Evolutionary conservation across 2,888 invertebrate genomes (phyloP).

Genomic region (Drosophila infuscata): DNA sequence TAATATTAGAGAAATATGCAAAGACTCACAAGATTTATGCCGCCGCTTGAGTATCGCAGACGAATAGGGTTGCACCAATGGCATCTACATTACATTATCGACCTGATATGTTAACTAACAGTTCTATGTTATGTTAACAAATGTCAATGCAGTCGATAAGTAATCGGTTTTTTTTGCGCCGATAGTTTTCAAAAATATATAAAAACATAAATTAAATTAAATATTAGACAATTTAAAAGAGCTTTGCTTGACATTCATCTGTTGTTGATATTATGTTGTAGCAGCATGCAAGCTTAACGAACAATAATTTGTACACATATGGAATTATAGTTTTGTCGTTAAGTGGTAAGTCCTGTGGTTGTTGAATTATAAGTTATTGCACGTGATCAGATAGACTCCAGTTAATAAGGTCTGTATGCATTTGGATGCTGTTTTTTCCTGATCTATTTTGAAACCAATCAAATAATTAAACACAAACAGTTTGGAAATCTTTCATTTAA

Average conservation of each 20-base stretch:
- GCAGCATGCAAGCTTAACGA: background rate
- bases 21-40: conserved; percentile 23
- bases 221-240: background rate
- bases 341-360: background rate
- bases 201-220: background rate
- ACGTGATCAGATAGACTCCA: background rate
- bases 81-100: conserved; percentile 14
- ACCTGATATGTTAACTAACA: conserved; percentile 16
- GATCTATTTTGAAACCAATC: background rate
- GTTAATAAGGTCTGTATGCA: background rate
- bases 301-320: background rate
- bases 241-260: background rate
- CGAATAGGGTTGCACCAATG: conserved; percentile 10
- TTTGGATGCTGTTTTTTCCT: background rate
- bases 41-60: conserved; percentile 30
- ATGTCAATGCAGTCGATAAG: background rate
- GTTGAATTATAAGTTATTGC: background rate
- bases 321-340: background rate
- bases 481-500: conserved; percentile 49
- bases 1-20: background rate
- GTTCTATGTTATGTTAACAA: conserved; percentile 7
- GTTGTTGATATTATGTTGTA: background rate
- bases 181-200: background rate
- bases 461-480: conserved; percentile 7
- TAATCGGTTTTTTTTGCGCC: background rate